phyloP scores from a whole-genome alignment of 2,888 invertebrate genomes.

The Ypsolopha sequella region DNA sequence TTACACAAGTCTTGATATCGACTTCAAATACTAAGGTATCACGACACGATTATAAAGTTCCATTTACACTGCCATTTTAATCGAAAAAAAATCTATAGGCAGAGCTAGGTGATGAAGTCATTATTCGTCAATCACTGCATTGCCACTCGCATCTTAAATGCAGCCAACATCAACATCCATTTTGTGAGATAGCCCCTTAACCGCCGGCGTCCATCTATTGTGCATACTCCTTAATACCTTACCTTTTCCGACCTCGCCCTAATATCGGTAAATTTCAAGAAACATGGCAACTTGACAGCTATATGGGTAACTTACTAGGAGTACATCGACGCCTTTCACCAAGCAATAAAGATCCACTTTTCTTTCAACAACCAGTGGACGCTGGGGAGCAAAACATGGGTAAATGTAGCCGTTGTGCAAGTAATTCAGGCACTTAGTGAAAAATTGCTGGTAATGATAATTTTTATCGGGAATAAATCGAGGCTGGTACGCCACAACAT shows the following conservation, averaged over 20 bases:
- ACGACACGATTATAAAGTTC: background rate
- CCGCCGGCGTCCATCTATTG: too few species aligned
- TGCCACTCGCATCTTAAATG: too few species aligned
- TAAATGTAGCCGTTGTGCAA: slow-evolving; percentile 22
- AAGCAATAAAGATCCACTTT: slow-evolving; percentile 52
- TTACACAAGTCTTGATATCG: slow-evolving; percentile 1
- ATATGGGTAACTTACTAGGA: slow-evolving; percentile 23
- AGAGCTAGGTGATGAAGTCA: too few species aligned
- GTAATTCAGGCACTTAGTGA: slow-evolving; percentile 25
- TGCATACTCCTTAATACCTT: background rate
- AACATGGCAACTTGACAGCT: slow-evolving; percentile 27
- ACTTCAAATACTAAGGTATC: background rate
- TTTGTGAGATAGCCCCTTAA: too few species aligned
- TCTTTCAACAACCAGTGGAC: slow-evolving; percentile 37
- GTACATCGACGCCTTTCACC: slow-evolving; percentile 39
- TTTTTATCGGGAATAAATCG: slow-evolving; percentile 41
- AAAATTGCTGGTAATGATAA: slow-evolving; percentile 43
- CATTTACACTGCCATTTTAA: too few species aligned
- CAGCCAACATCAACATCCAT: too few species aligned
- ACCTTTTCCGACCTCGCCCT: slow-evolving; percentile 2
- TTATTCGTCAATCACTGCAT: too few species aligned
- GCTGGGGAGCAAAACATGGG: slow-evolving; percentile 20
- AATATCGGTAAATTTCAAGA: slow-evolving; percentile 28
- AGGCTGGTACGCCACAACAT: background rate
- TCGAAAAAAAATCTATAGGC: too few species aligned